Conservation (phyloP, 2,797 vertebrate genomes). For the Syndactyla subalaris region DNA sequence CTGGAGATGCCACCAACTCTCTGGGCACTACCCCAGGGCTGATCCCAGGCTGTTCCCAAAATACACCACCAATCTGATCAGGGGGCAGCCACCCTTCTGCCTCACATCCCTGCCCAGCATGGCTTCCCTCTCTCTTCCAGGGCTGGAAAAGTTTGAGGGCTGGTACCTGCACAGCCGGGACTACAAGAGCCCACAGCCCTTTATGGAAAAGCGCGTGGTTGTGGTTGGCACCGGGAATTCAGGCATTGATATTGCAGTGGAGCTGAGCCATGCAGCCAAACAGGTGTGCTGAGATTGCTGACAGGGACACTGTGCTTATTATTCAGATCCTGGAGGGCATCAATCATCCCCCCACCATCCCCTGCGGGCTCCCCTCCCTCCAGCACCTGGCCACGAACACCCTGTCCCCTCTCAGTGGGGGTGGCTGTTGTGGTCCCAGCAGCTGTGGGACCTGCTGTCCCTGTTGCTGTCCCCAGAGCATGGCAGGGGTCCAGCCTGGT, state of each 20-base stretch:
- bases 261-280: conserved; percentile 84
- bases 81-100: not conserved
- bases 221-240: conserved; percentile 89
- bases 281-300: conserved; percentile 74
- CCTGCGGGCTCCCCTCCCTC: not conserved
- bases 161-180: conserved; percentile 85
- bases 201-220: conserved; percentile 80
- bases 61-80: not conserved
- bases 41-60: not conserved
- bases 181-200: conserved; percentile 80
- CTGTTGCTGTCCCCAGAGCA: not conserved
- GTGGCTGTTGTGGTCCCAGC: not conserved
- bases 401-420: rapidly evolving
- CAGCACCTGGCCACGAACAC: rapidly evolving
- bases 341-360: rapidly evolving
- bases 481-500: rapidly evolving
- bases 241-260: conserved; percentile 85
- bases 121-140: conserved; percentile 65
- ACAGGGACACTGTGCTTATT: not conserved
- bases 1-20: not conserved
- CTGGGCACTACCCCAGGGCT: not conserved
- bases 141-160: conserved; percentile 84
- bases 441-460: not conserved
- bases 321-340: not conserved
- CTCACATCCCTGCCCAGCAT: not conserved